These are phyloP conservation scores for Leptoteleia sp. DNA, from an alignment of 1,140 invertebrate genomes.

Conservation along the genomic window DNA sequence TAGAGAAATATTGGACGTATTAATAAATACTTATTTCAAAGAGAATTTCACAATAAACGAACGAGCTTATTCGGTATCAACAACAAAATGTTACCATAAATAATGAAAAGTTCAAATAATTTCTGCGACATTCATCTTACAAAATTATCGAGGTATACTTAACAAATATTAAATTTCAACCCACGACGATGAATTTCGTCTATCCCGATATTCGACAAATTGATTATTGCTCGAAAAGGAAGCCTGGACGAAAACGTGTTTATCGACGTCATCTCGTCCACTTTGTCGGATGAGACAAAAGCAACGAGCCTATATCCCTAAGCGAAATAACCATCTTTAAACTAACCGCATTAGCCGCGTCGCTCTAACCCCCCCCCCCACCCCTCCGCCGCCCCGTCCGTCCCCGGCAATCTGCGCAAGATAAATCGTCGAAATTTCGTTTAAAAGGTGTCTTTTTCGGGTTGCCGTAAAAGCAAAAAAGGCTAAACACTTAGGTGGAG, in stretches of 20 bases:
- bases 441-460: constrained; percentile 58
- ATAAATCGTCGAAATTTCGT: constrained; percentile 58
- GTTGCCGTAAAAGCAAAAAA: constrained; percentile 31
- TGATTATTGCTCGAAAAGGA: not conserved
- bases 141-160: too few species aligned
- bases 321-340: constrained; percentile 50
- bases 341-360: constrained; percentile 43
- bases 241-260: constrained; percentile 2
- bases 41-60: too few species aligned
- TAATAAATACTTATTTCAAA: too few species aligned
- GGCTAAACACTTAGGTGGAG: constrained; percentile 46
- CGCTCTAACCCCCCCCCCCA: too few species aligned
- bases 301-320: constrained; percentile 4
- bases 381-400: not conserved
- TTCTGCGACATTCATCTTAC: too few species aligned
- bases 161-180: too few species aligned
- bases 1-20: too few species aligned
- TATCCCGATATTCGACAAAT: not conserved
- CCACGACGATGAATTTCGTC: too few species aligned
- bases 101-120: too few species aligned
- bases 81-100: too few species aligned
- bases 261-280: constrained; percentile 33
- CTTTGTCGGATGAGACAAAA: constrained; percentile 32
- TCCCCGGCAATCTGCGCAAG: constrained; percentile 25
- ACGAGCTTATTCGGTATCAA: too few species aligned